Evolutionary conservation across 2,113 vertebrate genomes (phyloP), one percentile per base, ranked within the genome.

Genomic region (Rana temporaria): DNA sequence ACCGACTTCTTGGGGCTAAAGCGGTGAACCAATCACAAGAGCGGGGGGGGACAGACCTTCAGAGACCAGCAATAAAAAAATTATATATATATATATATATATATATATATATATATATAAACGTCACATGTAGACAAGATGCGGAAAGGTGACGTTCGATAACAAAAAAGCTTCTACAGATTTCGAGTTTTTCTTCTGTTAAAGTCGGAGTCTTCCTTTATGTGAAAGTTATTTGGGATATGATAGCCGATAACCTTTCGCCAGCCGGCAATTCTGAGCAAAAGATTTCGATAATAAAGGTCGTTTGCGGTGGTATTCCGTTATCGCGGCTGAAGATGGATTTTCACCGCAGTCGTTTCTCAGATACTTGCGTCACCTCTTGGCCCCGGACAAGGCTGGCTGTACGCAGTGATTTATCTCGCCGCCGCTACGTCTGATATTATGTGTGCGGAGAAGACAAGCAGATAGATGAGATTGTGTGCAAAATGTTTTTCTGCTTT

Each of bases 371-470:
- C 22, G 34, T 75, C 69, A 71, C 55, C 55, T 52, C 8, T 34
- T 60, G 77, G 34, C 32, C 32, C 77, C 34, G 14, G 52, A 8
- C 60, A 11, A 32, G 6, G 56, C n/a, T 26, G 79, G 56, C 70
- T 63, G 4, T 73, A 5, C 22, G 9, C 16, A 24, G 38, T 81
- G 78, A 81, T 81, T 81, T 81, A 71, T 81, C 32, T 71, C 22
- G 26, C 48, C 26, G 42, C 53, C 17, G 75, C 32, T 26, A 4
- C 24, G 9, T 52, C 26, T 78, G 64, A 78, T 78, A 78, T 70
- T 71, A 32, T 30, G 38, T 62, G 60, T 71, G 34, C 55, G 59
- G 34, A 18, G 20, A 53, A 42, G 62, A 64, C 48, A 19, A 32
- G 34, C 16, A 71, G 38, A 52, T 42, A 63, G 59, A 81, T 81